A percentile compares a stretch with the other conserved stretches of the same genome.
Evolutionary conservation across 2,797 vertebrate species (phyloP).

Genomic region (Lophius americanus): DNA sequence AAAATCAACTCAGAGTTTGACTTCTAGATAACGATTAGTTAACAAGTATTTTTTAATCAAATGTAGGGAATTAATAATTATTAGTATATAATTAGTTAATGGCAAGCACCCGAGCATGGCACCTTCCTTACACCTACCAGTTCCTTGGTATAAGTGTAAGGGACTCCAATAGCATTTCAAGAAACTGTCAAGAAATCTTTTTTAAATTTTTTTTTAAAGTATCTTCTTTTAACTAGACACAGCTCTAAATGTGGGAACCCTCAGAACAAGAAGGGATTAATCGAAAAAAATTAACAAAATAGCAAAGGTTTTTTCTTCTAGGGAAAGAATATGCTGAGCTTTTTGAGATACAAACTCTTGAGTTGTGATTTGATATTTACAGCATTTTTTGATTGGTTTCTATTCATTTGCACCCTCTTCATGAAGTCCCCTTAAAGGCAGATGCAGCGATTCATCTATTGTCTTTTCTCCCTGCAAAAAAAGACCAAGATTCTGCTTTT

Average conservation of each 20-base stretch:
- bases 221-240: not conserved
- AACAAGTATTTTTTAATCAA: too few relatives aligned
- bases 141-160: slow-evolving; percentile 9
- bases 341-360: not conserved
- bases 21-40: too few relatives aligned
- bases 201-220: too few relatives aligned
- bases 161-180: not conserved
- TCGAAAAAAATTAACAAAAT: not conserved
- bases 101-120: too few relatives aligned
- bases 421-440: slow-evolving; percentile 43
- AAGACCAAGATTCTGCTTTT: not conserved
- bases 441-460: slow-evolving; percentile 27
- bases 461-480: slow-evolving; percentile 47
- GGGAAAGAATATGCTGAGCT: not conserved
- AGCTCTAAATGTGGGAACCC: not conserved
- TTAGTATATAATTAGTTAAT: too few relatives aligned
- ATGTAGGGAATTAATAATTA: too few relatives aligned
- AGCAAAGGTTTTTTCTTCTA: not conserved
- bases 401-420: slow-evolving; percentile 17
- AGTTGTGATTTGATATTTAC: slow-evolving; percentile 3
- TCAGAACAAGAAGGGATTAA: not conserved
- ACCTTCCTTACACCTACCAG: too few relatives aligned
- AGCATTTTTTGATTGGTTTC: slow-evolving; percentile 9
- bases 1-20: too few relatives aligned
- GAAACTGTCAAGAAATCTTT: too few relatives aligned